phyloP scores from a whole-genome alignment of 2,888 invertebrate species.

The Pristionchus maxplancki region DNA sequence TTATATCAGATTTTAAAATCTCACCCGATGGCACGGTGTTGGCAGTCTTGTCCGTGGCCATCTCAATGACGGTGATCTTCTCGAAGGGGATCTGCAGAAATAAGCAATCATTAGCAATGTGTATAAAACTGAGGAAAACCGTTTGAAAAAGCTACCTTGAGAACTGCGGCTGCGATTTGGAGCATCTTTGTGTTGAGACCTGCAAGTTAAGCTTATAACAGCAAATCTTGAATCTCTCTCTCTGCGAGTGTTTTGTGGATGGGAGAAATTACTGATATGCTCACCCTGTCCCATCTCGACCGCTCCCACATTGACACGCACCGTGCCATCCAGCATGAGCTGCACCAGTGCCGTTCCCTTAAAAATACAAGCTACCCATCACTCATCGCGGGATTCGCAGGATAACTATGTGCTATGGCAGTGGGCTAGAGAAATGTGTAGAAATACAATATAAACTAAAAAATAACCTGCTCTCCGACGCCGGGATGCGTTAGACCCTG shows the following conservation, averaged over 20 bases:
- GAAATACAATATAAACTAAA: too few species aligned
- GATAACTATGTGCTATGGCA: too few species aligned
- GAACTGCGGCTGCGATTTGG: constrained; percentile 85
- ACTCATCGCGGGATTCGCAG: too few species aligned
- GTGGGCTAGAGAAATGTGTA: too few species aligned
- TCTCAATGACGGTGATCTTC: constrained; percentile 62
- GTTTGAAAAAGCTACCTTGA: constrained; percentile 86
- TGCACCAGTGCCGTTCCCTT: constrained; percentile 89
- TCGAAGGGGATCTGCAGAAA: constrained; percentile 58
- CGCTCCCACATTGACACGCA: constrained; percentile 88
- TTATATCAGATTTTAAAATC: too few species aligned
- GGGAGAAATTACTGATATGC: too few species aligned
- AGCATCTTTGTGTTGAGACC: constrained; percentile 92
- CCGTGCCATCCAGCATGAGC: constrained; percentile 88
- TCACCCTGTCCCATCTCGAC: constrained; percentile 93
- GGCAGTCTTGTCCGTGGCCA: constrained; percentile 80
- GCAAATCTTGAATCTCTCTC: too few species aligned
- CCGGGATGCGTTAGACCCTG: constrained; percentile 85
- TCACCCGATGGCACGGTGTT: constrained; percentile 87
- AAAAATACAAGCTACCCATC: too few species aligned
- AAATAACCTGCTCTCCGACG: constrained; percentile 50
- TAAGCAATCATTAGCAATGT: not conserved
- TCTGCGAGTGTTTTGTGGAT: too few species aligned
- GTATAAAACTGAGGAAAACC: not conserved
- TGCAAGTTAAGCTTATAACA: too few species aligned